These are phyloP conservation scores for Eptesicus fuscus DNA, from an alignment of 2,113 vertebrate genomes.

Conservation along the genomic window DNA sequence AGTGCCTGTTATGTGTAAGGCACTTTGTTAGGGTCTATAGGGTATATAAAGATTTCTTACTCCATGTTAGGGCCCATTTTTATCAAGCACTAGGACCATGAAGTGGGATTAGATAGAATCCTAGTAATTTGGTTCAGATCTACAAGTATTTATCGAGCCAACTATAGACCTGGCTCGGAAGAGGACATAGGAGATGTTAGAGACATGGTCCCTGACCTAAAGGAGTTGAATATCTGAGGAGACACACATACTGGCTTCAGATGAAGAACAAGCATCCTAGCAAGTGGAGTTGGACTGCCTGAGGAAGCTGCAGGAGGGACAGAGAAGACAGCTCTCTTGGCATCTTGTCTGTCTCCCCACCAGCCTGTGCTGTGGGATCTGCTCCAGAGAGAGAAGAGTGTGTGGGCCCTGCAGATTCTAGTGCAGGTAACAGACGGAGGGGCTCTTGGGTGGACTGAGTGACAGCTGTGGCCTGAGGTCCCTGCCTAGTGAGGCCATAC, in stretches of 20 bases:
- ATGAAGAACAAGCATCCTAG: background rate
- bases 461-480: background rate
- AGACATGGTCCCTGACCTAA: background rate
- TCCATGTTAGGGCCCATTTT: background rate
- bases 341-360: slow-evolving; percentile 44
- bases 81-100: background rate
- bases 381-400: slow-evolving; percentile 86
- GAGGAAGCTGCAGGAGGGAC: background rate
- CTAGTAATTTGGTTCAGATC: background rate
- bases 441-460: background rate
- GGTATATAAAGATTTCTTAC: background rate
- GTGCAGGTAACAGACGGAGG: slow-evolving; percentile 82
- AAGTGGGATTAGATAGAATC: background rate
- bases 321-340: background rate
- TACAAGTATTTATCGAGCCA: slow-evolving; percentile 1
- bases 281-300: background rate
- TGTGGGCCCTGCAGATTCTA: slow-evolving; percentile 84
- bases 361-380: slow-evolving; percentile 90
- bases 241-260: background rate
- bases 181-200: background rate
- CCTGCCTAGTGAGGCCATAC: background rate
- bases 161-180: background rate
- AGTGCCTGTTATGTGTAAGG: background rate
- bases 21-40: background rate
- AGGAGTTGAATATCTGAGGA: background rate